Evolutionary conservation across 1,140 invertebrate genomes (phyloP).

Genomic region (Monomorium pharaonis): DNA sequence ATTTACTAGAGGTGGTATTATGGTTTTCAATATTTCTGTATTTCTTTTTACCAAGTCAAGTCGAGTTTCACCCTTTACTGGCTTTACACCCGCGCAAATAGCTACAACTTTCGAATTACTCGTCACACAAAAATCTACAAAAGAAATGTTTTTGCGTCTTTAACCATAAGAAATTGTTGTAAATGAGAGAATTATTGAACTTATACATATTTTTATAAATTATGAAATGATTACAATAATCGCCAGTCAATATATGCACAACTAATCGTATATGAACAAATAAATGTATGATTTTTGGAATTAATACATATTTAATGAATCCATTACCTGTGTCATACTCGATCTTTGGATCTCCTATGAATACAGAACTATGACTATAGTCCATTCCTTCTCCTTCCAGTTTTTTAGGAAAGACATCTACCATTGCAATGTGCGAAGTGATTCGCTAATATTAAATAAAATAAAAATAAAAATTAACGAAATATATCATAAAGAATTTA

Average conservation of each 20-base stretch:
- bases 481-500: not conserved
- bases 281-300: not conserved
- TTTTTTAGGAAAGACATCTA: constrained; percentile 87
- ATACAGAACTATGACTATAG: constrained; percentile 85
- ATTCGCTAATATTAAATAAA: constrained; percentile 80
- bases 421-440: constrained; percentile 86
- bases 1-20: constrained; percentile 86
- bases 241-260: not conserved
- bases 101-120: constrained; percentile 87
- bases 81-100: constrained; percentile 87
- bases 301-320: not conserved
- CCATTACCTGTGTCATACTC: constrained; percentile 85
- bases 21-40: constrained; percentile 87
- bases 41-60: constrained; percentile 87
- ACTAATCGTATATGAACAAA: not conserved
- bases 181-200: not conserved
- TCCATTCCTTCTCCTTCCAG: constrained; percentile 87
- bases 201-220: not conserved
- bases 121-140: constrained; percentile 86
- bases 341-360: constrained; percentile 84
- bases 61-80: constrained; percentile 86
- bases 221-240: not conserved
- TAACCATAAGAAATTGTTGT: not conserved
- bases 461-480: not conserved
- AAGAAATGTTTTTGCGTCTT: not conserved